Conservation (phyloP, 2,797 vertebrate species). For the Chiloscyllium punctatum region DNA sequence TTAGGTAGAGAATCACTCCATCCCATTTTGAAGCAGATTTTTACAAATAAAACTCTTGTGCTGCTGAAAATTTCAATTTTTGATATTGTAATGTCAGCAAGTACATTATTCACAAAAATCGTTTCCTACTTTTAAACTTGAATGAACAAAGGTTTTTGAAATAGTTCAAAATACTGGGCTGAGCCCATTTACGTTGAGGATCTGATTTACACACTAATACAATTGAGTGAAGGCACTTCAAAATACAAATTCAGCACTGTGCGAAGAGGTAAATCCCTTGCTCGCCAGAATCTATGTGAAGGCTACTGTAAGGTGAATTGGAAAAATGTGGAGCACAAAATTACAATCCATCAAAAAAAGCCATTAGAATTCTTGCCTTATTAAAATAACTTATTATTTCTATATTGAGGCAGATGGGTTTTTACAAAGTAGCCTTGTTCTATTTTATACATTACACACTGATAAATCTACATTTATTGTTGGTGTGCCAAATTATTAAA, state of each 20-base stretch:
- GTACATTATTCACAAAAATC: background rate
- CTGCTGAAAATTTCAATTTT: background rate
- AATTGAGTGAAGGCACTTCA: background rate
- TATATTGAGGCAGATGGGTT: background rate
- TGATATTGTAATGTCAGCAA: background rate
- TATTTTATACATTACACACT: no score
- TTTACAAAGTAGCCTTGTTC: background rate
- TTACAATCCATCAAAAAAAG: background rate
- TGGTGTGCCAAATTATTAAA: background rate
- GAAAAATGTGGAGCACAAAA: background rate
- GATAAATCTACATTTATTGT: no score
- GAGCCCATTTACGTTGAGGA: background rate
- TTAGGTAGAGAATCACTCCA: background rate
- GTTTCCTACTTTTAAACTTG: background rate
- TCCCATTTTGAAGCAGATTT: background rate
- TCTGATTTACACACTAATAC: background rate
- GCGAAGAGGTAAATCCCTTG: background rate
- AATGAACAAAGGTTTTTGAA: background rate
- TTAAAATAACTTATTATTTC: background rate
- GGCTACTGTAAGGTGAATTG: background rate
- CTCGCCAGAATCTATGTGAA: background rate
- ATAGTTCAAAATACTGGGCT: background rate
- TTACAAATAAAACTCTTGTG: background rate
- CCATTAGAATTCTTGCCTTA: background rate
- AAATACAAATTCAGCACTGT: background rate